These are phyloP conservation scores for Myocastor coypus DNA, from an alignment of 2,113 vertebrate species.

Conservation along the genomic window DNA sequence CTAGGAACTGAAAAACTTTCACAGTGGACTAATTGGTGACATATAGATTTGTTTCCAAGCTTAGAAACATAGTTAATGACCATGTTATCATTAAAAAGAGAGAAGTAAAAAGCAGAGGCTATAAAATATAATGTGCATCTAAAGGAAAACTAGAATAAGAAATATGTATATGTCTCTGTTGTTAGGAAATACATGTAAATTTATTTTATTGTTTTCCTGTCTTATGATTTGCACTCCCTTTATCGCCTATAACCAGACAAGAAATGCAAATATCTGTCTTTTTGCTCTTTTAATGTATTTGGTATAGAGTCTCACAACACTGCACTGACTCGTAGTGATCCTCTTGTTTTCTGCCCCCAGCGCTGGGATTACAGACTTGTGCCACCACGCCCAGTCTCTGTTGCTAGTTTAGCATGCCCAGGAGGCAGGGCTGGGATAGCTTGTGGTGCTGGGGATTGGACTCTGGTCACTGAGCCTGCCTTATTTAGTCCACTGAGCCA, in stretches of 20 bases:
- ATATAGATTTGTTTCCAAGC: neutral
- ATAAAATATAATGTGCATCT: neutral
- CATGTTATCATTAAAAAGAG: neutral
- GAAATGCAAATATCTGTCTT: neutral
- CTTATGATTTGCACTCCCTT: slow-evolving; percentile 3
- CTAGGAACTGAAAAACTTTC: slow-evolving; percentile 35
- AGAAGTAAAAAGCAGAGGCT: neutral
- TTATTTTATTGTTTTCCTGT: neutral
- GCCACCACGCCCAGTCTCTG: too few species aligned
- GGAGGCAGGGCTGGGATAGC: too few species aligned
- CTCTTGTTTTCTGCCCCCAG: too few species aligned
- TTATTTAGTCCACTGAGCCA: too few species aligned
- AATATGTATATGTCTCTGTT: rapidly evolving
- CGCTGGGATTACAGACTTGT: too few species aligned
- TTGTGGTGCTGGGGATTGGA: too few species aligned
- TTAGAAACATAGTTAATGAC: neutral
- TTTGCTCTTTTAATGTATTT: too few species aligned
- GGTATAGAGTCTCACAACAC: too few species aligned
- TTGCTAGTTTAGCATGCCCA: too few species aligned
- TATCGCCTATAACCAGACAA: neutral
- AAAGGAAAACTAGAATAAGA: neutral
- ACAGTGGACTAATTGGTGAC: neutral
- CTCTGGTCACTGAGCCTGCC: too few species aligned
- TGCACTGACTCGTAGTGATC: too few species aligned
- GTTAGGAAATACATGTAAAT: neutral